Base-by-base conservation (phyloP, 2,888 invertebrate species). In the Tortrix viridana region DNA sequence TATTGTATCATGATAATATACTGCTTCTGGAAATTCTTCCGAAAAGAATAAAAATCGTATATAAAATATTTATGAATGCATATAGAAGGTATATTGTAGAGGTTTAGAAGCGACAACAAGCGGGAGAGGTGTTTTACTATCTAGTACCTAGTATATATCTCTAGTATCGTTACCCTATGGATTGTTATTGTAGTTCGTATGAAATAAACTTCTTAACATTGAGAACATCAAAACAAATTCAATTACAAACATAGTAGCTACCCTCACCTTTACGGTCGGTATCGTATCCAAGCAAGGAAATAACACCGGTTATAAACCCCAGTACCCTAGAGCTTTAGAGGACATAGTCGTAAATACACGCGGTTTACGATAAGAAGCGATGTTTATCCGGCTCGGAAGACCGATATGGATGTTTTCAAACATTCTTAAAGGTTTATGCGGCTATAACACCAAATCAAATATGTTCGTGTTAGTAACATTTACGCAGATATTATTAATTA, bases 351-450 rank as follows among this genome's bases (percentile, higher is more conserved):
- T 77, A 75, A 74, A 77, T 72, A 75, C 67, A 53, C 57, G 63
- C 69, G 66, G 69, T 78, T 77, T 76, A 76, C 71, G 65, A 71
- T 64, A 67, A 37, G 65, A 70, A 70, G 70, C 48, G 71, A 73
- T 72, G 72, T 66, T 62, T 56, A 70, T 68, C 70, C 70, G 66
- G 67, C 67, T 60, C 68, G 66, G 68, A 71, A 65, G 68, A 72
- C 65, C 69, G 58, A 64, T 58, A 57, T 54, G 50, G 54, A 54
- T 46, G 52, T 32, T 61, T 52, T 48, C 18, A 5, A 38, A 60
- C 32, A 52, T 46, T 43, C 47, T 47, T 19, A 14, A 23, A 38
- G 52, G 52, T 44, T 16, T n/a, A 7, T 43, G n/a, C 12, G 16
- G 7, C 23, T 22, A 20, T 18, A 48, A 48, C 3, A 14, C 23